Percentiles rank a stretch among this genome's conserved stretches.
Evolutionary conservation across 2,113 vertebrate species (phyloP).

Genomic region (Lampris incognitus): DNA sequence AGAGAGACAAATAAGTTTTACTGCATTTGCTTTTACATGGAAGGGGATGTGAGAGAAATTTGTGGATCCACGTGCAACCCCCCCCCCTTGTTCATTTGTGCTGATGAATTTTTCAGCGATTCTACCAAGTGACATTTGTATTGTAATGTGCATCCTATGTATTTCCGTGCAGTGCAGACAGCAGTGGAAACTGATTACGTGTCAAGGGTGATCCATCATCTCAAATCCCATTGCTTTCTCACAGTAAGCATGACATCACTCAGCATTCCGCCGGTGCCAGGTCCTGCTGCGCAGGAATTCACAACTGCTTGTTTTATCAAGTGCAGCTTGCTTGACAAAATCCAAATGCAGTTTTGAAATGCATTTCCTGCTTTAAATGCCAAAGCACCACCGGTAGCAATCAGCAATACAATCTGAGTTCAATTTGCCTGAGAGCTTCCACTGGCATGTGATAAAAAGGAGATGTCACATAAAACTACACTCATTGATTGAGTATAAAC

Average conservation of each 20-base stretch:
- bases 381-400: background rate
- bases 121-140: constrained; percentile 2
- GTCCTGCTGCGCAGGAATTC: background rate
- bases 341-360: constrained; percentile 4
- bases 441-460: constrained; percentile 45
- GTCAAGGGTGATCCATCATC: background rate
- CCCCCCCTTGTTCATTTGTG: constrained; percentile 15
- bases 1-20: background rate
- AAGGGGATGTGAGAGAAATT: background rate
- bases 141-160: background rate
- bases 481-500: constrained; percentile 64
- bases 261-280: background rate
- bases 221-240: background rate
- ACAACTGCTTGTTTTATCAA: background rate
- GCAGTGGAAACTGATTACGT: constrained; percentile 2
- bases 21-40: constrained; percentile 1
- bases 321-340: background rate
- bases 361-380: constrained; percentile 5
- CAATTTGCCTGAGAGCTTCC: constrained; percentile 59
- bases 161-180: constrained; percentile 13
- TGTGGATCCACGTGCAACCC: constrained; percentile 9
- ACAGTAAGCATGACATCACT: background rate
- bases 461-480: constrained; percentile 58
- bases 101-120: constrained; percentile 25
- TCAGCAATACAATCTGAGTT: constrained; percentile 40